Evolutionary conservation across 2,113 vertebrate genomes (phyloP).

Genomic region (Epinephelus lanceolatus): DNA sequence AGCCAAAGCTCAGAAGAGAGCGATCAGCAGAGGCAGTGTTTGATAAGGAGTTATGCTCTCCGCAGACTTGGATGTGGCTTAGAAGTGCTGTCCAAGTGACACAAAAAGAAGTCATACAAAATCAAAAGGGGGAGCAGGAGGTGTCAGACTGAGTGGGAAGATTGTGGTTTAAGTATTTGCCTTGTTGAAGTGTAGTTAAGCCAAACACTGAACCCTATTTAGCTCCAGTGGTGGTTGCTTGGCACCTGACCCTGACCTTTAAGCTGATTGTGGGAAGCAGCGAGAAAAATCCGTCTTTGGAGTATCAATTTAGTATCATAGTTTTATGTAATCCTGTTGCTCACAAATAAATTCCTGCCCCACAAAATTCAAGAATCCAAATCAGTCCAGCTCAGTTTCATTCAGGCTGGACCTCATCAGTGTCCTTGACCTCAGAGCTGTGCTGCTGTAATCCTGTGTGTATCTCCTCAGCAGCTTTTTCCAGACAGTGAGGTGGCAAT

Average conservation of each 20-base stretch:
- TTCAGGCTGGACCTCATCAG: slow-evolving; percentile 3
- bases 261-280: not conserved
- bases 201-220: not conserved
- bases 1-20: slow-evolving; percentile 41
- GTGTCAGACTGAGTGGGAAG: not conserved
- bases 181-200: not conserved
- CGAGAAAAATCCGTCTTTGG: not conserved
- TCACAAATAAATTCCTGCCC: not conserved
- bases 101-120: not conserved
- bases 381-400: slow-evolving; percentile 8
- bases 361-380: slow-evolving; percentile 4
- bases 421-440: not conserved
- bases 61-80: slow-evolving; percentile 4
- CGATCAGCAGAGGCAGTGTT: slow-evolving; percentile 49
- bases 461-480: slow-evolving; percentile 37
- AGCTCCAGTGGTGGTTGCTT: slow-evolving; percentile 16
- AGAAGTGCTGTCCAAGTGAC: slow-evolving; percentile 25
- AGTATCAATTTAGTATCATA: not conserved
- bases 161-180: slow-evolving; percentile 8
- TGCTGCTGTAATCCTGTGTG: slow-evolving; percentile 43
- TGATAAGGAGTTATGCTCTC: slow-evolving; percentile 44
- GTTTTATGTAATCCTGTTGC: slow-evolving; percentile 1
- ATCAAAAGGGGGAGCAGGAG: slow-evolving; percentile 7
- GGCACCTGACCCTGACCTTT: not conserved
- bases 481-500: slow-evolving; percentile 35